These are phyloP conservation scores for Scaptomyza cyrtandrae DNA, from an alignment of 2,888 invertebrate species.

Conservation along the genomic window DNA sequence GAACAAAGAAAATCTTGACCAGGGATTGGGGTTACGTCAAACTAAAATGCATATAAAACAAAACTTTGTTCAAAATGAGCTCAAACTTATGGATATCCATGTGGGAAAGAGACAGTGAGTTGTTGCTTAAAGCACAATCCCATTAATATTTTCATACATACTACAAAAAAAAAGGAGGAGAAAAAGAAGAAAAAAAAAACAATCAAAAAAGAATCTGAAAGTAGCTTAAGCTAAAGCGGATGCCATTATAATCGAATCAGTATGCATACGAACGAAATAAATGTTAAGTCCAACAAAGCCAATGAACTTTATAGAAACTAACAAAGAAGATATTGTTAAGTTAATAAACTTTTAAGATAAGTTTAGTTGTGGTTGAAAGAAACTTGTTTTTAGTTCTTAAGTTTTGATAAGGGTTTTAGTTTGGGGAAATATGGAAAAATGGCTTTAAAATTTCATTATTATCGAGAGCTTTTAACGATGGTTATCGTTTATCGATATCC, in stretches of 20 bases:
- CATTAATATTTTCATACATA: background rate
- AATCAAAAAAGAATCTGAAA: slow-evolving; percentile 4
- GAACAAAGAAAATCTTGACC: background rate
- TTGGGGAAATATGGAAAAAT: too few relatives aligned
- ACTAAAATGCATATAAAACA: background rate
- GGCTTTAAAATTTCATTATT: too few relatives aligned
- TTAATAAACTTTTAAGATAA: background rate
- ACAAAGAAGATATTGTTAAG: background rate
- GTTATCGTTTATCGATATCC: background rate
- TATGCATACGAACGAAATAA: background rate
- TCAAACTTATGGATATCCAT: slow-evolving; percentile 15
- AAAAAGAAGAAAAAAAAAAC: too few relatives aligned
- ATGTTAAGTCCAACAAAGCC: too few relatives aligned
- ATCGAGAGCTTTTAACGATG: background rate
- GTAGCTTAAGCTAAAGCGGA: slow-evolving; percentile 10
- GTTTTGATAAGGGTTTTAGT: too few relatives aligned
- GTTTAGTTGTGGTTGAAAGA: background rate
- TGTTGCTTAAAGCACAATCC: background rate
- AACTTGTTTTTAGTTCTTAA: background rate
- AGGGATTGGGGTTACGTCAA: background rate
- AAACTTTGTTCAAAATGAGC: slow-evolving; percentile 14
- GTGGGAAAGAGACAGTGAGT: background rate
- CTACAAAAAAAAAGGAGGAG: background rate
- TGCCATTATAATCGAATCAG: slow-evolving; percentile 6
- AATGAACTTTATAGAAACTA: background rate